Conservation (phyloP, 2,888 invertebrate genomes). For the Kryphioiulus occultus region DNA sequence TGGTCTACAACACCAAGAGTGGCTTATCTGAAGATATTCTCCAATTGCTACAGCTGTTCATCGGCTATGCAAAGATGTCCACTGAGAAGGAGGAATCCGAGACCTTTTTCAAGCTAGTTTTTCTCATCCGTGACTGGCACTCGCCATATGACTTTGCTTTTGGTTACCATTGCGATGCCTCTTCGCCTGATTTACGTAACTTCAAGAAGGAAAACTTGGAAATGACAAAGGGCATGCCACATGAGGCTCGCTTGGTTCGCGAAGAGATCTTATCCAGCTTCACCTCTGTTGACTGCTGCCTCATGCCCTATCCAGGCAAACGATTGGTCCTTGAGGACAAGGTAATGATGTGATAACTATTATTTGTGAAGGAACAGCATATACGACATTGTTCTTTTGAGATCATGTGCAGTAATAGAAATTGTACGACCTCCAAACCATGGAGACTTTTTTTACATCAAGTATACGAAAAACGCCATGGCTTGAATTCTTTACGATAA, state of each 20-base stretch:
- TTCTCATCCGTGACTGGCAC: conserved; percentile 44
- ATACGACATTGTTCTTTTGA: too few relatives aligned
- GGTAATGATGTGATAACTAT: too few relatives aligned
- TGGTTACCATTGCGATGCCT: conserved; percentile 21
- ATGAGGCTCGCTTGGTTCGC: not conserved
- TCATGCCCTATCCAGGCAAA: conserved; percentile 32
- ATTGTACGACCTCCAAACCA: too few relatives aligned
- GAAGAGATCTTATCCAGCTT: not conserved
- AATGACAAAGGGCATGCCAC: not conserved
- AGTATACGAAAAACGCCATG: too few relatives aligned
- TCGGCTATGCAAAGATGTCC: conserved; percentile 25
- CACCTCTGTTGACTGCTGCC: not conserved
- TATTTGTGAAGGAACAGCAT: too few relatives aligned
- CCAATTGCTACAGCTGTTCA: conserved; percentile 35
- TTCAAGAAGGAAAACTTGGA: conserved; percentile 39
- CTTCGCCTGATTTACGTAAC: not conserved
- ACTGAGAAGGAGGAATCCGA: not conserved
- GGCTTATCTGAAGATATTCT: conserved; percentile 11
- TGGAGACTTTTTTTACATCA: too few relatives aligned
- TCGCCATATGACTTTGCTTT: not conserved
- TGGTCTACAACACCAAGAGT: not conserved
- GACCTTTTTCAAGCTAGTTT: conserved; percentile 20
- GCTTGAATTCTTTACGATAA: too few relatives aligned
- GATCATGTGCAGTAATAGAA: too few relatives aligned
- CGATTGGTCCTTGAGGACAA: not conserved